Base-by-base conservation (phyloP, 2,113 vertebrate species). In the Plectropomus leopardus region DNA sequence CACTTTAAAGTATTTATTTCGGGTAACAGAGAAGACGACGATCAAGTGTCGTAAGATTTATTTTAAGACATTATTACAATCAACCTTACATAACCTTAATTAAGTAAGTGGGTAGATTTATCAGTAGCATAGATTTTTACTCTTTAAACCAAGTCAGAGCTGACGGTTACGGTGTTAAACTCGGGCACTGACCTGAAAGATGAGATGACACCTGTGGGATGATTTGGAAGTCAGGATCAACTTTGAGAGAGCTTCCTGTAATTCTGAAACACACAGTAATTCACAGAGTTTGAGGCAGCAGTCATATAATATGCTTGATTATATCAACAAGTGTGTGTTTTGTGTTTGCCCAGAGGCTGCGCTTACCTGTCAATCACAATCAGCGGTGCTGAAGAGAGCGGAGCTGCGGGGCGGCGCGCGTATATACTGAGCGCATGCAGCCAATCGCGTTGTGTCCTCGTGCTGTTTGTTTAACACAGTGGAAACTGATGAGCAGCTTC, bases 291-390 rank as follows among this genome's bases (percentile, higher is more conserved):
- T 54, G 17, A 28, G 15, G 9, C 13, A 26, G 19, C 17, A 10
- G n/a, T 51, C 1, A 23, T 23, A 34, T 23, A 13, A 32, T 21
- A n/a, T 28, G 51, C 42, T 57, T 64, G 0, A 40, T 45, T 28
- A 23, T 34, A 9, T 13, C 2, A 15, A 40, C 7, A 54, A 24
- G n/a, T 76, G 2, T 63, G 30, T 51, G 50, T 48, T 24, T 5
- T 6, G 19, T 1, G 58, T 57, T 45, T 30, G 42, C 5, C 21
- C 28, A 19, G 54, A 40, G 17, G 55, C 47, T 77, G 68, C 54
- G 9, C 70, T 51, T 67, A 88, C 89, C 83, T 83, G 82, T 85
- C 69, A 73, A 60, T 84, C 78, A 82, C 72, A 65, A 17, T 21
- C 30, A 34, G 60, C 59, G 65, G 73, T 81, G 82, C 84, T 80